phyloP scores from a whole-genome alignment of 2,888 invertebrate species.

The Drosophila kokeensis region DNA sequence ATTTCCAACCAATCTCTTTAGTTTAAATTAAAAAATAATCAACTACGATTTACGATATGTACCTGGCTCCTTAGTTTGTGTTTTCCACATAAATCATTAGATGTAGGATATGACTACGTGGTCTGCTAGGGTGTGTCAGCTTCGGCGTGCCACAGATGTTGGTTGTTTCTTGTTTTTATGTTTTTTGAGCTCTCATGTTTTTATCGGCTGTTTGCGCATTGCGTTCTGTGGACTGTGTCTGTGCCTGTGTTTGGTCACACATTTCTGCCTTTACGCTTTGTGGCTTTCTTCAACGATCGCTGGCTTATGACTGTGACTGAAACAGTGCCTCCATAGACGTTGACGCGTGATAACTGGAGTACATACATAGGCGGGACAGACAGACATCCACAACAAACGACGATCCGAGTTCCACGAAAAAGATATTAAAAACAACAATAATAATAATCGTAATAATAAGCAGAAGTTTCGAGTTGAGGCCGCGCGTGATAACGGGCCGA shows the following conservation, averaged over 20 bases:
- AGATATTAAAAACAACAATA: constrained; percentile 45
- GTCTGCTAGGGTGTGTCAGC: neutral
- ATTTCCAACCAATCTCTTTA: neutral
- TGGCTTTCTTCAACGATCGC: constrained; percentile 52
- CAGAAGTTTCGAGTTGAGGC: constrained; percentile 28
- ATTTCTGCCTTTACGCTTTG: constrained; percentile 39
- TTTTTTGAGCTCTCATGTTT: constrained; percentile 59
- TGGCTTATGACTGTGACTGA: constrained; percentile 41
- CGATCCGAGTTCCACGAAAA: constrained; percentile 42
- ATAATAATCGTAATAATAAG: constrained; percentile 44
- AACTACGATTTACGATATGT: neutral
- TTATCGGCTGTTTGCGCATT: constrained; percentile 60
- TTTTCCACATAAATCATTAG: neutral
- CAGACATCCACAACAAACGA: constrained; percentile 12
- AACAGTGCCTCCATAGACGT: constrained; percentile 47
- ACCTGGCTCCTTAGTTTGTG: neutral
- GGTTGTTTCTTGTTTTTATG: constrained; percentile 21
- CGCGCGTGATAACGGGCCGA: constrained; percentile 55
- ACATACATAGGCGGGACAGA: constrained; percentile 27
- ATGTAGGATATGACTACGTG: neutral
- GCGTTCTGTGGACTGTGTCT: constrained; percentile 16
- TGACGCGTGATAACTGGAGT: constrained; percentile 73
- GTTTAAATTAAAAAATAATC: neutral
- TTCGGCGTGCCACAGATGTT: neutral
- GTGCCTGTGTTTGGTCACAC: constrained; percentile 28